Evolutionary conservation across 2,888 invertebrate genomes (phyloP), one percentile per base, ranked within the genome.

Genomic region (Leucophenga montana): DNA sequence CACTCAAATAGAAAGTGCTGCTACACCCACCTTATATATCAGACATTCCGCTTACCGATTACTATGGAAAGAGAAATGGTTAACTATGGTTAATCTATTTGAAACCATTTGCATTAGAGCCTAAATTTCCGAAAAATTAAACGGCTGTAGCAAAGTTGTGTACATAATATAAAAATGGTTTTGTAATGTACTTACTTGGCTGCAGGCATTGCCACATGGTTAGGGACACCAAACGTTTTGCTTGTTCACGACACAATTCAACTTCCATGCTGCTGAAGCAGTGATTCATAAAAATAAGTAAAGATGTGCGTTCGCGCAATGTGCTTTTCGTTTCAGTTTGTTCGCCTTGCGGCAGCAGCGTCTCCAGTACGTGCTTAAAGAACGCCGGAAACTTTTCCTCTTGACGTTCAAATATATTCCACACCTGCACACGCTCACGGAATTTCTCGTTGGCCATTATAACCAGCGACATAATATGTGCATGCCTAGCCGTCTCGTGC

Each of bases 371-470:
- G 87, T 95, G 94, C 80, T 94, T 92, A 84, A 97, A 95, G 85
- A 97, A 96, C 1, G 92, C 92, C 0, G 94, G 91, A 86, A 97
- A 97, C 73, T 95, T 92, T 1, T 93, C 92, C 0, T 94, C 92
- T 68, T 92, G 90, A 76, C 93, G 93, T 72, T 95, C 92, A 83
- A 98, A 97, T 78, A 95, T 94, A 90, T 95, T 94, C 99, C 99
- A 99, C 3, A 98, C 97, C 73, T 95, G 96, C 9, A 99, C 97
- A 67, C 99, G 91, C 89, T 99, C 99, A 1, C 99, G 91, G 85
- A 98, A 97, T 88, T 99, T 99, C 88, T 99, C 99, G 90, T 99
- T 99, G 59, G 99, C 93, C 96, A 99, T 97, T 0, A 96, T 94
- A n/a, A 97, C 95, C 75, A 99, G 97, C 0, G 98, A 98, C 93